Evolutionary conservation across 2,113 vertebrate species (phyloP).

Genomic region (Albula glossodonta): DNA sequence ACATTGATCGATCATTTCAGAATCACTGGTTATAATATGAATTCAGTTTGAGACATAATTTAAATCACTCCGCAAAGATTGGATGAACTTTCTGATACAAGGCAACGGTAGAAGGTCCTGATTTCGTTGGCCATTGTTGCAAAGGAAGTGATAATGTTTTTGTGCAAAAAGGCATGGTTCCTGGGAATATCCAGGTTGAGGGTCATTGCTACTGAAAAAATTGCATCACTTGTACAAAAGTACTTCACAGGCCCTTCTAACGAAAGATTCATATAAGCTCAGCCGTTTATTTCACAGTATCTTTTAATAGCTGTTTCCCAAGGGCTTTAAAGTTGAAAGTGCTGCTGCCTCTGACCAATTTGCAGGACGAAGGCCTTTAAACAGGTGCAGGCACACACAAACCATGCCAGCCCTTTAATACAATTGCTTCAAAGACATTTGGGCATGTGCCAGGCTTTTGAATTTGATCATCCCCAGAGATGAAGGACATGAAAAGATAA

Average conservation of each 20-base stretch:
- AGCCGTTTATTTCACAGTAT: not conserved
- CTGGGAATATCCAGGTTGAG: not conserved
- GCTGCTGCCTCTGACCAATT: not conserved
- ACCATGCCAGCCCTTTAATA: constrained; percentile 22
- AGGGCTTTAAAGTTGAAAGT: constrained; percentile 13
- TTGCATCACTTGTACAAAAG: not conserved
- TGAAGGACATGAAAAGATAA: constrained; percentile 27
- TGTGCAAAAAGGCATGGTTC: not conserved
- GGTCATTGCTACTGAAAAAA: not conserved
- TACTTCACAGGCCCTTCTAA: not conserved
- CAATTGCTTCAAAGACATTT: constrained; percentile 29
- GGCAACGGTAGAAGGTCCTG: not conserved
- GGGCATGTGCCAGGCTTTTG: constrained; percentile 21
- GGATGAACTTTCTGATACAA: not conserved
- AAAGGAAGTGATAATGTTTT: not conserved
- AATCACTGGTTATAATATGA: too few species aligned
- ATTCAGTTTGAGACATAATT: too few species aligned
- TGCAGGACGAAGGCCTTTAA: not conserved
- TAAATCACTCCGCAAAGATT: too few species aligned
- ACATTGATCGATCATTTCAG: too few species aligned
- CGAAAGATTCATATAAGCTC: not conserved
- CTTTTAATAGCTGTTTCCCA: not conserved
- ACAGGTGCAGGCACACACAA: not conserved
- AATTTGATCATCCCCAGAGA: constrained; percentile 29
- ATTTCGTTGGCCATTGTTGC: not conserved